Base-by-base conservation (phyloP, 1,140 invertebrate genomes). In the Helicoverpa armigera region DNA sequence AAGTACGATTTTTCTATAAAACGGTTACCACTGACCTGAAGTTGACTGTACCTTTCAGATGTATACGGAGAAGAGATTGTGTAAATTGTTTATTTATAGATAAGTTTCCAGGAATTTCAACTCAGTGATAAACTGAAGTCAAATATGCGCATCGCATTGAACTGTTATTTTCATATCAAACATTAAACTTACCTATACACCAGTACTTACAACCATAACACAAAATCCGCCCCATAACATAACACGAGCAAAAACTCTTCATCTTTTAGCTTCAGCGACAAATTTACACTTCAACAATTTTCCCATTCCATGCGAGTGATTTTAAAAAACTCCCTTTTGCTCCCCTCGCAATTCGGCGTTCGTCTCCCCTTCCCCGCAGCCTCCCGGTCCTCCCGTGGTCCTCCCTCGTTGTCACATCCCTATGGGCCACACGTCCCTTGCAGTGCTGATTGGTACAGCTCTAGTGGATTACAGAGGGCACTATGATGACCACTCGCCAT, bases 391-490 rank as follows among this genome's bases (percentile, higher is more conserved):
- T 86, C 80, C 83, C 79, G 79, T 84, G 79, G 82, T 80, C 58
- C 82, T 81, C 79, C 77, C 81, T 82, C 84, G 60, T 4, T 53
- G 50, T 72, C 23, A 35, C 35, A 79, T 83, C 84, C 87, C 88
- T 87, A 79, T 65, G 58, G 77, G 61, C 53, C 58, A 35, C 50
- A 75, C 35, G 84, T 79, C 86, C 85, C 85, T 85, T 83, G 35
- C 84, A 85, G 91, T 94, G 92, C 92, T 93, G 91, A 94, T 94
- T 94, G 91, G 91, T 86, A 87, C 85, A 86, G 87, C 89, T 90
- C 82, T 86, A 90, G 79, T 91, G 91, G 91, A 93, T 94, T 92
- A 92, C 84, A 84, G 85, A 87, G 84, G 87, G 86, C 79, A 84
- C 82, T 81, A 78, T 76, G 80, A 80, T 92, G 91, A 91, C 89